A percentile compares a stretch with the other conserved stretches of the same genome.
phyloP scores from a whole-genome alignment of 2,113 vertebrate genomes.

The Hystrix cristata region DNA sequence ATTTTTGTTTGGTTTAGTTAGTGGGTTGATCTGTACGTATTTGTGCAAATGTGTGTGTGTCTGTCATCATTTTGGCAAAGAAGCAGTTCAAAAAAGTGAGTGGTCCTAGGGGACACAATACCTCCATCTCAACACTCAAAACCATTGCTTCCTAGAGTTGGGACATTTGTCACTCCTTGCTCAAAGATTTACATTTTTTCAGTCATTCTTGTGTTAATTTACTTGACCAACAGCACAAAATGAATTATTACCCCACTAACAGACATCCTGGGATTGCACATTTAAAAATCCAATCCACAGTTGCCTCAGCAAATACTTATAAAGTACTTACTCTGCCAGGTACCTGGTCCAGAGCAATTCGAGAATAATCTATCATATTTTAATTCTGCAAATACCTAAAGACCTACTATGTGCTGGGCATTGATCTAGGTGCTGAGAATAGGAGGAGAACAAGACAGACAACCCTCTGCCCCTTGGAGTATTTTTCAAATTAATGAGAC shows the following conservation, averaged over 20 bases:
- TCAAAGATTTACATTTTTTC: constrained; percentile 61
- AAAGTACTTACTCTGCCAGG: neutral
- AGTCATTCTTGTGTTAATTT: neutral
- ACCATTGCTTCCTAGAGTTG: constrained; percentile 40
- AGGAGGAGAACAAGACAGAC: neutral
- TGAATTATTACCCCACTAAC: neutral
- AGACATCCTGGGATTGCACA: constrained; percentile 10
- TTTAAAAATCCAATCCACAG: neutral
- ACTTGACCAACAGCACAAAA: neutral
- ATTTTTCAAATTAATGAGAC: neutral
- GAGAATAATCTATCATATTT: neutral
- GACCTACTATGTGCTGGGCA: neutral
- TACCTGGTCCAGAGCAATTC: neutral
- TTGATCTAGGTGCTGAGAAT: neutral
- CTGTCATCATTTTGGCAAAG: constrained; percentile 69
- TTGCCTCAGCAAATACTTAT: neutral
- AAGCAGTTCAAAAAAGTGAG: constrained; percentile 59
- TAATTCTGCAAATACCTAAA: neutral
- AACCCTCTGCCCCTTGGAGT: neutral
- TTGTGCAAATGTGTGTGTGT: neutral
- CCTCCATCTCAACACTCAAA: constrained; percentile 16
- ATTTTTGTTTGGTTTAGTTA: neutral
- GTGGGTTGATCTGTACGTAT: neutral
- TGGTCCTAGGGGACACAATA: constrained; percentile 58
- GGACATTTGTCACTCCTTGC: neutral